phyloP scores from a whole-genome alignment of 2,113 vertebrate genomes.

The Salvator merianae region DNA sequence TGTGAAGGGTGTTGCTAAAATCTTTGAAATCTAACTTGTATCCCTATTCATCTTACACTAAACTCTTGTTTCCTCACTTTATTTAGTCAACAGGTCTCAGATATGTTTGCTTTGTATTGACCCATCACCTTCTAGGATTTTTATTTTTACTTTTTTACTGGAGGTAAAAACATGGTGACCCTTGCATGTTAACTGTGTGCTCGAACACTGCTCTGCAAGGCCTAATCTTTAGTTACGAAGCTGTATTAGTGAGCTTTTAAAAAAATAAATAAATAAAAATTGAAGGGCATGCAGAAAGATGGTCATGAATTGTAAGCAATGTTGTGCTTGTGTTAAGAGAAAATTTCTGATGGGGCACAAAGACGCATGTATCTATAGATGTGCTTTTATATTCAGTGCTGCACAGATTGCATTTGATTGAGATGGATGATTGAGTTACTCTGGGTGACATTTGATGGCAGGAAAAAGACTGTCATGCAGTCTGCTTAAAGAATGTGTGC shows the following conservation, averaged over 20 bases:
- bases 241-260: not conserved
- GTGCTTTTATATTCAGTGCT: slow-evolving; percentile 49
- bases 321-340: slow-evolving; percentile 51
- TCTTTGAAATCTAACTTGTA: not conserved
- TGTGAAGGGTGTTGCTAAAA: no score
- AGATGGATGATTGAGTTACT: slow-evolving; percentile 64
- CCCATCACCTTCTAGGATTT: not conserved
- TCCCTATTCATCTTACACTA: not conserved
- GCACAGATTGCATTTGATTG: slow-evolving; percentile 67
- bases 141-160: no score
- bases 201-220: not conserved
- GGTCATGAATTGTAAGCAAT: not conserved
- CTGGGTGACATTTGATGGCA: slow-evolving; percentile 62
- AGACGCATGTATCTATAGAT: slow-evolving; percentile 48
- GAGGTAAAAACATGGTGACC: not conserved
- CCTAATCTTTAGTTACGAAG: not conserved
- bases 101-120: not conserved
- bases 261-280: not conserved
- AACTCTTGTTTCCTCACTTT: not conserved
- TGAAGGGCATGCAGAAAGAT: slow-evolving; percentile 42
- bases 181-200: not conserved
- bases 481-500: slow-evolving; percentile 27
- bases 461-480: slow-evolving; percentile 44
- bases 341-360: slow-evolving; percentile 47
- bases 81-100: not conserved